These are phyloP conservation scores for Parelbella ahira DNA, from an alignment of 2,888 invertebrate genomes.

Conservation along the genomic window DNA sequence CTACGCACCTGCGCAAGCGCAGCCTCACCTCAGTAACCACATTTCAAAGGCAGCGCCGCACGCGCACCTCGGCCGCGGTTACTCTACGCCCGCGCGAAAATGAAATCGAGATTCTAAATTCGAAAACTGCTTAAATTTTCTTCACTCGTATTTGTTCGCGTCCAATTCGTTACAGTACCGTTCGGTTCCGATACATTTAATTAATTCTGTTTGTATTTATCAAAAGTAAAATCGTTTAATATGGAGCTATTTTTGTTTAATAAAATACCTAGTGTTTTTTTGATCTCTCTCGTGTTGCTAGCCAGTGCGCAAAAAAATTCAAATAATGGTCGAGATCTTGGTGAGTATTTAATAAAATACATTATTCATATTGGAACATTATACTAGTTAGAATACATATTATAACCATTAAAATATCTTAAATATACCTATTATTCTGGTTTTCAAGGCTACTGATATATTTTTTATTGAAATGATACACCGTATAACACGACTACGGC, in stretches of 20 bases:
- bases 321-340: conserved; percentile 59
- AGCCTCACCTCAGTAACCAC: conserved; percentile 45
- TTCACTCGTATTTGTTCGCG: conserved; percentile 12
- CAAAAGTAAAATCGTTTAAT: conserved; percentile 32
- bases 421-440: too few species aligned
- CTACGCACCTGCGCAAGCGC: conserved; percentile 38
- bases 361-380: conserved; percentile 2
- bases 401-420: too few species aligned
- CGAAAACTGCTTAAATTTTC: conserved; percentile 31
- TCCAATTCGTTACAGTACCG: conserved; percentile 6
- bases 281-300: conserved; percentile 64
- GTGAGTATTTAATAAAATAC: conserved; percentile 58
- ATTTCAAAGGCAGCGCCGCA: conserved; percentile 61
- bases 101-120: conserved; percentile 59
- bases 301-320: conserved; percentile 68
- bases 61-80: conserved; percentile 52
- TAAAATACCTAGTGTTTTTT: conserved; percentile 60
- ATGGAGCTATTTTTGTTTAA: conserved; percentile 59
- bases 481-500: too few species aligned
- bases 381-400: background rate
- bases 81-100: conserved; percentile 56
- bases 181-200: background rate
- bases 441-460: conserved; percentile 1
- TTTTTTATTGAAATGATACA: too few species aligned
- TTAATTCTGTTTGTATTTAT: conserved; percentile 6